A percentile compares a stretch with the other conserved stretches of the same genome.
These are phyloP conservation scores for Diabrotica undecimpunctata DNA, from an alignment of 1,140 invertebrate species.

Conservation along the genomic window DNA sequence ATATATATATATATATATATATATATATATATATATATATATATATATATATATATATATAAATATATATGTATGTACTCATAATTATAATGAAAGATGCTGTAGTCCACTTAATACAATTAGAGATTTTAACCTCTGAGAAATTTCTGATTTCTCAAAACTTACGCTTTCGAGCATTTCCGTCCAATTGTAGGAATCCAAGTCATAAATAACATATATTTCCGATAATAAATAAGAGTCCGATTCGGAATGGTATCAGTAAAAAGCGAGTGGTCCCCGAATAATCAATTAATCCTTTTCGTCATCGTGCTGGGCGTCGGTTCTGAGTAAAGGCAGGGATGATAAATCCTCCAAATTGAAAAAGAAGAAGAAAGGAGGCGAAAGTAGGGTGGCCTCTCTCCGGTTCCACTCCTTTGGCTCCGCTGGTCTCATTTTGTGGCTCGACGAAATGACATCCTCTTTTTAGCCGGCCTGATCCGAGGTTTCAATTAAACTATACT, in stretches of 20 bases:
- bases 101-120: too few species aligned
- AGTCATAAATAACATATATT: neutral
- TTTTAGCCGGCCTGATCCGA: slow-evolving; percentile 34
- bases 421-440: slow-evolving; percentile 4
- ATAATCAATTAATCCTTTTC: neutral
- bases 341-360: slow-evolving; percentile 2
- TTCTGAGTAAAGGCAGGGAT: neutral
- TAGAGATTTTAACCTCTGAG: too few species aligned
- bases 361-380: neutral
- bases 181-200: neutral
- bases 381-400: neutral
- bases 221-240: neutral
- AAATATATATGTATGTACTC: too few species aligned
- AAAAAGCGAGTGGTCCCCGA: neutral
- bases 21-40: too few species aligned
- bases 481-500: slow-evolving; percentile 32
- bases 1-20: too few species aligned
- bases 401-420: neutral
- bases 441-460: slow-evolving; percentile 35
- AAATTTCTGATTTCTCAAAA: too few species aligned
- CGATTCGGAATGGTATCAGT: neutral
- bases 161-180: too few species aligned
- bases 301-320: neutral
- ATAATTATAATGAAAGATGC: too few species aligned
- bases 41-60: too few species aligned